A percentile compares a stretch with the other conserved stretches of the same genome.
phyloP scores from a whole-genome alignment of 2,888 invertebrate genomes.

The Pristionchus exspectatus region DNA sequence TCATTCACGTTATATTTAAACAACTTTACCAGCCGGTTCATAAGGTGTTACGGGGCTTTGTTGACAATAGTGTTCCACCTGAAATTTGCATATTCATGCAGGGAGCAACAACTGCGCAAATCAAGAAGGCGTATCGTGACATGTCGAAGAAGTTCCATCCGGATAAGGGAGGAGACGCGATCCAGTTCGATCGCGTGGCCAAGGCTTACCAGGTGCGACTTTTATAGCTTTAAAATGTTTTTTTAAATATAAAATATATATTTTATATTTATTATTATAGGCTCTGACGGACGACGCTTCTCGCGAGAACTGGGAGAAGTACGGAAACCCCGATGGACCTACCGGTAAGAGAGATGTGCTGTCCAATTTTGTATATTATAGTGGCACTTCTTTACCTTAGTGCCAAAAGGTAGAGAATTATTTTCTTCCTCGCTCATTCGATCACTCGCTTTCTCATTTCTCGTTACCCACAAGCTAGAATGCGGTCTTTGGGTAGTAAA shows the following conservation, averaged over 20 bases:
- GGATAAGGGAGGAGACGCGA: constrained; percentile 89
- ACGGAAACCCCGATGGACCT: constrained; percentile 99
- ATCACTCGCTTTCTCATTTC: too few relatives aligned
- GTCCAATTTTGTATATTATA: too few relatives aligned
- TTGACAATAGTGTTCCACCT: too few relatives aligned
- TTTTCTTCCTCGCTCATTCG: too few relatives aligned
- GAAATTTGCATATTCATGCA: constrained; percentile 77
- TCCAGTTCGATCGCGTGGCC: constrained; percentile 96
- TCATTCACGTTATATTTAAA: too few relatives aligned
- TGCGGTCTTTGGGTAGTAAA: too few relatives aligned
- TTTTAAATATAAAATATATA: not conserved
- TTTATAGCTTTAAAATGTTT: not conserved
- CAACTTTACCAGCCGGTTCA: too few relatives aligned
- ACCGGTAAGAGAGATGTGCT: constrained; percentile 83
- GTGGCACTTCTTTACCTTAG: too few relatives aligned
- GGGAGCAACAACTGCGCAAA: constrained; percentile 90
- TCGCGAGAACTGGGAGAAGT: constrained; percentile 96
- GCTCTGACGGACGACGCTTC: constrained; percentile 95
- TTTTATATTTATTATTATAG: constrained; percentile 81
- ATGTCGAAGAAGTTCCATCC: constrained; percentile 93
- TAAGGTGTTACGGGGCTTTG: too few relatives aligned
- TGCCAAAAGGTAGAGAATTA: too few relatives aligned
- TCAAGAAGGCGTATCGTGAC: constrained; percentile 95
- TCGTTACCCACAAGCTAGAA: too few relatives aligned
- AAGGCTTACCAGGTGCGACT: constrained; percentile 85